phyloP scores from a whole-genome alignment of 2,888 invertebrate genomes.

The Brassicogethes aeneus region DNA sequence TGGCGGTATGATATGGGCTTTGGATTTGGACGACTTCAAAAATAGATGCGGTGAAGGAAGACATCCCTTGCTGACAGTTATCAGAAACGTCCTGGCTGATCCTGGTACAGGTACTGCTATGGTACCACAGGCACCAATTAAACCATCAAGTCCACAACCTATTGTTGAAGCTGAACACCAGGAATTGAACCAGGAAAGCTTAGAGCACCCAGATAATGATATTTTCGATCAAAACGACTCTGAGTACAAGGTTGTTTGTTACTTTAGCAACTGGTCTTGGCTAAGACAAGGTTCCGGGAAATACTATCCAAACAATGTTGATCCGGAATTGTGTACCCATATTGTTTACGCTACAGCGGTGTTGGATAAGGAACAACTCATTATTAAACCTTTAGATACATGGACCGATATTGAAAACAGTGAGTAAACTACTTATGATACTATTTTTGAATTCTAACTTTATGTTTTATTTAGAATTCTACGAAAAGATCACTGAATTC shows the following conservation, averaged over 20 bases:
- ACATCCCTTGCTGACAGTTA: slow-evolving; percentile 71
- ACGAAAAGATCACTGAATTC: slow-evolving; percentile 71
- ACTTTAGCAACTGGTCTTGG: slow-evolving; percentile 94
- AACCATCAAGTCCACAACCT: slow-evolving; percentile 10
- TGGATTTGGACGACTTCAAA: slow-evolving; percentile 81
- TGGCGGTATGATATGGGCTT: slow-evolving; percentile 87
- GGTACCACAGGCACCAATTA: slow-evolving; percentile 17
- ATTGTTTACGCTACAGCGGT: slow-evolving; percentile 90
- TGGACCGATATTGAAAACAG: slow-evolving; percentile 88
- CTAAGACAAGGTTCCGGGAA: slow-evolving; percentile 77
- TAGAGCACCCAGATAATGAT: not conserved
- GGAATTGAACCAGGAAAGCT: slow-evolving; percentile 36
- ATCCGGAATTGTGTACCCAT: slow-evolving; percentile 80
- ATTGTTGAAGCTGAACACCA: slow-evolving; percentile 16
- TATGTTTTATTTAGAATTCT: slow-evolving; percentile 60
- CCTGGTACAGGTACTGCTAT: slow-evolving; percentile 28
- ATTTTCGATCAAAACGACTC: slow-evolving; percentile 35
- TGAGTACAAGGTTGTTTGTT: slow-evolving; percentile 77
- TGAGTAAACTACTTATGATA: slow-evolving; percentile 36
- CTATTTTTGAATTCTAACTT: too few species aligned
- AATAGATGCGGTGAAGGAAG: slow-evolving; percentile 71
- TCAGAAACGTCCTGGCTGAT: slow-evolving; percentile 60
- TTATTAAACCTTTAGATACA: slow-evolving; percentile 77
- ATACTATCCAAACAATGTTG: slow-evolving; percentile 73
- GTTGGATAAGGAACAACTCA: slow-evolving; percentile 61